Base-by-base conservation (phyloP, 1,140 invertebrate genomes). In the Aphaenogaster floridana region DNA sequence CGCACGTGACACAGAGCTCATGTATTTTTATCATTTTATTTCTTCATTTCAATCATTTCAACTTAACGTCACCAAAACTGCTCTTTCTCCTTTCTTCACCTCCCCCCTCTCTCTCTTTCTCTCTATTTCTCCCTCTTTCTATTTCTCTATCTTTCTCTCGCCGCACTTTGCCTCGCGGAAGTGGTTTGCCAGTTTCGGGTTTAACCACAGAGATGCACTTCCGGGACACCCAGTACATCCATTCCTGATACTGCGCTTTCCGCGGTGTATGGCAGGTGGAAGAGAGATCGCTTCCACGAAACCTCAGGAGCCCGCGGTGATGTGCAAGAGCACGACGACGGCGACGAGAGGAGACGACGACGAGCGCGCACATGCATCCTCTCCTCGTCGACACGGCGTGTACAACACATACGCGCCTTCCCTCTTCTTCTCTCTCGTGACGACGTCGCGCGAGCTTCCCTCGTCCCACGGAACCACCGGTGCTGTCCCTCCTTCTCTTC, bases 231-330 rank as follows among this genome's bases (percentile, higher is more conserved):
- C 91, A 78, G 85, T 89, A 84, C 39, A 89, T 64, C 34, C 77
- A 66, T 79, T 28, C 28, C 72, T 13, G 61, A 63, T 89, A 48
- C 57, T 21, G 50, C 71, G 72, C 86, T 88, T 91, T 90, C 89
- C 90, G 81, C 74, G 68, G 86, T 77, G 80, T 86, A 80, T 90
- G 92, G 93, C 93, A 94, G 93, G 93, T 94, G 93, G 89, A 93
- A 92, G 91, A 92, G 92, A 93, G 93, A 93, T 93, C 89, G 93
- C 91, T 93, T 94, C 93, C 92, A 93, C 92, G 93, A 93, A 94
- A 93, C 88, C 86, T 91, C 81, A 78, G 91, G 90, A 92, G 91
- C 91, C 92, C 90, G 91, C 92, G 92, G 92, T 92, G 92, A 93
- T 91, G 90, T 87, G 91, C 91, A 89, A 91, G 89, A 91, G 91